Percentiles rank a stretch among this genome's conserved stretches.
Evolutionary conservation across 2,113 vertebrate genomes (phyloP).

Genomic region (Gavia stellata): DNA sequence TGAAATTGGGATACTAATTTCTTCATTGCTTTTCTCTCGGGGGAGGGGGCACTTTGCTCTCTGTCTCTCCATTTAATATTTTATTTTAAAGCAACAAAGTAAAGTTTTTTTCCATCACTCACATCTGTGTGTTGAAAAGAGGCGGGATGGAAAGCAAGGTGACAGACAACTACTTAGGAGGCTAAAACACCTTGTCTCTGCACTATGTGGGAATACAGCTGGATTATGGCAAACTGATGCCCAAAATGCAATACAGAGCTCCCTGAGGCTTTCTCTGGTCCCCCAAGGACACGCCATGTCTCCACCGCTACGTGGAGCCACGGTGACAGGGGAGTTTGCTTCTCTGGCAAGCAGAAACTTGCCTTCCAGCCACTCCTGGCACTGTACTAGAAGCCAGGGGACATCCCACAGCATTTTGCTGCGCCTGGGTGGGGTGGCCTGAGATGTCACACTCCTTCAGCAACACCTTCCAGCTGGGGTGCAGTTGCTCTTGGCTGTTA

Average conservation of each 20-base stretch:
- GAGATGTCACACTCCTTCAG: background rate
- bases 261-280: background rate
- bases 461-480: background rate
- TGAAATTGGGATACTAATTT: background rate
- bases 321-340: background rate
- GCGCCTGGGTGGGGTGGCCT: fast-evolving
- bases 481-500: background rate
- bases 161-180: background rate
- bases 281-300: background rate
- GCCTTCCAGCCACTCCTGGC: background rate
- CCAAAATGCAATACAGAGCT: background rate
- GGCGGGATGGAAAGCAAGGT: background rate
- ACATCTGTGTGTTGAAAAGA: background rate
- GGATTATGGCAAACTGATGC: background rate
- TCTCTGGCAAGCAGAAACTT: background rate
- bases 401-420: background rate
- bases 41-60: background rate
- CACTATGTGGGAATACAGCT: background rate
- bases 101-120: background rate
- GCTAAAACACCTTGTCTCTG: background rate
- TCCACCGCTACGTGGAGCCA: background rate
- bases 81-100: background rate
- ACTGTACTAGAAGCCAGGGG: background rate
- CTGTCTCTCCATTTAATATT: background rate
- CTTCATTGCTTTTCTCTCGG: background rate